These are phyloP conservation scores for Anguilla pacifica DNA, from an alignment of 2,797 vertebrate species.

Conservation along the genomic window DNA sequence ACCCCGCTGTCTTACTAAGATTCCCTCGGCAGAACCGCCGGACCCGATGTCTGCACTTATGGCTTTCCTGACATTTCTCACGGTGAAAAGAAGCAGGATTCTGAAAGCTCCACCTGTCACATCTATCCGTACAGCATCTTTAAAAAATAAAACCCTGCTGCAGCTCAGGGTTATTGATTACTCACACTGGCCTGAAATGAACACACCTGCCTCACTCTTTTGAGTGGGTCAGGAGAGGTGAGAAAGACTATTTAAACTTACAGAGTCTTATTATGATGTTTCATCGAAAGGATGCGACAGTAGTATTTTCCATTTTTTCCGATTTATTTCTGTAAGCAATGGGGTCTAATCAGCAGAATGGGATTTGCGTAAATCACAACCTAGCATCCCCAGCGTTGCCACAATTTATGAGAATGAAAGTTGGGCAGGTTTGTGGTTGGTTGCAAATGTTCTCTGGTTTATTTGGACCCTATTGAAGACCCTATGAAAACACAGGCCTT, in stretches of 20 bases:
- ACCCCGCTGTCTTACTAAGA: background rate
- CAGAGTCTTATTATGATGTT: background rate
- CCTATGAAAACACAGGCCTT: too few species aligned
- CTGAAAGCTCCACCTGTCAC: background rate
- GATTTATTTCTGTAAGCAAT: background rate
- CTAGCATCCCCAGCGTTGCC: background rate
- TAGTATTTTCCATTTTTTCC: background rate
- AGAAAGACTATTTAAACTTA: background rate
- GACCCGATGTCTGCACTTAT: constrained; percentile 6
- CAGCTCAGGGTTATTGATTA: background rate
- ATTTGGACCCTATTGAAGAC: background rate
- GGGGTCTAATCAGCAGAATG: background rate
- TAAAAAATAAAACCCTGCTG: background rate
- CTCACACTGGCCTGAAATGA: background rate
- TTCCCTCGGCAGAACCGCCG: background rate
- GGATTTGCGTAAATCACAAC: background rate
- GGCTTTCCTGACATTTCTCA: background rate
- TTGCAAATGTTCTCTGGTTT: background rate
- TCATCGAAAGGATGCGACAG: background rate
- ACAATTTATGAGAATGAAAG: background rate
- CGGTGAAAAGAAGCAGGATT: background rate
- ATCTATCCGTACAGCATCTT: background rate
- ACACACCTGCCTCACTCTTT: background rate
- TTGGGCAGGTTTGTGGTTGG: background rate
- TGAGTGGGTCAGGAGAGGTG: background rate